phyloP scores from a whole-genome alignment of 1,140 invertebrate species.

The Glossosoma conforme region DNA sequence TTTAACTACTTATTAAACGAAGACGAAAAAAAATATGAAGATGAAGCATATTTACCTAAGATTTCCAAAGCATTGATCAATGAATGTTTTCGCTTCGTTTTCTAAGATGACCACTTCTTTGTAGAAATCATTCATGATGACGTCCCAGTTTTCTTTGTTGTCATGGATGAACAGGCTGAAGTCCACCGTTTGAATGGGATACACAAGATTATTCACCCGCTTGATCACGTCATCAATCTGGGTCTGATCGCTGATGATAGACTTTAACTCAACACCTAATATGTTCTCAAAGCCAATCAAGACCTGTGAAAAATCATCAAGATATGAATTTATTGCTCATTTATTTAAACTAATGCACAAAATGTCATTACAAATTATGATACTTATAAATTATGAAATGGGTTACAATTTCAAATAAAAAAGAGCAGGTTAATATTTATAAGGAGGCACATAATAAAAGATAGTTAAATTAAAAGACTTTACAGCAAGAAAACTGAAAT shows the following conservation, averaged over 20 bases:
- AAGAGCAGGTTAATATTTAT: no score
- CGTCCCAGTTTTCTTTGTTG: conserved; percentile 78
- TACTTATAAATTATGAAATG: conserved; percentile 1
- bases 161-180: conserved; percentile 76
- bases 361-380: neutral
- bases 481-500: no score
- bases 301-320: no score
- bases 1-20: no score
- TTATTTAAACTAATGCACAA: neutral
- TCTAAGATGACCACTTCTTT: conserved; percentile 69
- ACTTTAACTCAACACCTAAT: conserved; percentile 79
- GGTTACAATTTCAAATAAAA: neutral
- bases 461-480: no score
- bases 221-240: conserved; percentile 78
- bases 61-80: conserved; percentile 78
- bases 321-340: conserved; percentile 1
- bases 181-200: conserved; percentile 68
- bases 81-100: conserved; percentile 75
- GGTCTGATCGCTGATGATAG: conserved; percentile 77
- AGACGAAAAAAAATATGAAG: neutral
- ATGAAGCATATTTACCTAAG: conserved; percentile 48
- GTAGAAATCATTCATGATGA: conserved; percentile 69
- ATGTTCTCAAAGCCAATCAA: conserved; percentile 85
- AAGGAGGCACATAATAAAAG: no score
- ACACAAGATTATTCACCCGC: conserved; percentile 64